These are phyloP conservation scores for Cosmia pyralina DNA, from an alignment of 2,888 invertebrate genomes.

Conservation along the genomic window DNA sequence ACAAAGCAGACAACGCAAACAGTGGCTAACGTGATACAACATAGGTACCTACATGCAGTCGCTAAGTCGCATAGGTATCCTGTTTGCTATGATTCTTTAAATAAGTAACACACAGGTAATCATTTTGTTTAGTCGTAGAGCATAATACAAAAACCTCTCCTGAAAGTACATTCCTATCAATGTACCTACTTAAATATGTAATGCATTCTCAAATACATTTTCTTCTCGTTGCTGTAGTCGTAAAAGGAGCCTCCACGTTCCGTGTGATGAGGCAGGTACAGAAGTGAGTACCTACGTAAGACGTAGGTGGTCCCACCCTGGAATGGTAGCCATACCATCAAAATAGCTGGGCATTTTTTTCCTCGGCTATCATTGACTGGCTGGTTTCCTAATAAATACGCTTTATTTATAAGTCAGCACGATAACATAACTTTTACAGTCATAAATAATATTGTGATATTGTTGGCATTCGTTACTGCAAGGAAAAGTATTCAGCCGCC, in stretches of 20 bases:
- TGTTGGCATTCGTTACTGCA: slow-evolving; percentile 20
- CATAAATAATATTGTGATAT: slow-evolving; percentile 9
- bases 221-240: no score
- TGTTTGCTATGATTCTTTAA: no score
- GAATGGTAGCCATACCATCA: neutral
- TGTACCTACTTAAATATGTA: neutral
- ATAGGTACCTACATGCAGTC: no score
- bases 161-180: neutral
- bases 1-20: no score
- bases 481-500: slow-evolving; percentile 45
- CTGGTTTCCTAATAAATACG: neutral
- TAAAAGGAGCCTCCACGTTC: neutral
- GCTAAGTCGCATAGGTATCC: no score
- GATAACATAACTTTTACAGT: neutral
- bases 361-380: neutral
- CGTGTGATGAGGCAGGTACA: neutral
- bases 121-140: no score
- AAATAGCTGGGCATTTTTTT: neutral
- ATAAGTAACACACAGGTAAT: no score
- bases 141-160: no score
- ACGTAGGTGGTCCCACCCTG: neutral
- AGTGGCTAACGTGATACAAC: no score
- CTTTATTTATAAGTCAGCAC: neutral
- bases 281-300: neutral
- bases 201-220: neutral